Percentiles rank a stretch among this genome's conserved stretches.
Evolutionary conservation across 1,140 invertebrate genomes (phyloP).

Genomic region (Eumeta japonica): DNA sequence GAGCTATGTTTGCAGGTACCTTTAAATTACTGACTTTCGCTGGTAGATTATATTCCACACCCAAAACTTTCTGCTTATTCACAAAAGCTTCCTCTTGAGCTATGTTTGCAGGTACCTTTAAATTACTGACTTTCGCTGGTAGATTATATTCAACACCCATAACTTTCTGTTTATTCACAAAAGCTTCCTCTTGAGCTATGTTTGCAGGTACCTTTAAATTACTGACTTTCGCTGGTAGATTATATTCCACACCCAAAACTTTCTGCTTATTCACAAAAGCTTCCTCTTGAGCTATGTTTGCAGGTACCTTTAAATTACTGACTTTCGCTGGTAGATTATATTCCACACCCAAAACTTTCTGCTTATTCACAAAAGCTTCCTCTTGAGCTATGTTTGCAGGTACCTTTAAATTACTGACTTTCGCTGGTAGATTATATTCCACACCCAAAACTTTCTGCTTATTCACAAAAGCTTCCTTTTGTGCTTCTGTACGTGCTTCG

Average conservation of each 20-base stretch:
- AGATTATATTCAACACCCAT: conserved; percentile 27
- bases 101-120: too few relatives aligned
- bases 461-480: conserved; percentile 38
- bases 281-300: conserved; percentile 13
- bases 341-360: conserved; percentile 34
- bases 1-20: conserved; percentile 10
- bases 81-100: conserved; percentile 28
- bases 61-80: conserved; percentile 38
- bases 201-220: conserved; percentile 31
- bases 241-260: conserved; percentile 13
- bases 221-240: neutral
- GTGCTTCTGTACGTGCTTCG: conserved; percentile 32
- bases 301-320: conserved; percentile 7
- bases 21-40: conserved; percentile 8
- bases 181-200: conserved; percentile 33
- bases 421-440: conserved; percentile 34
- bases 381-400: too few relatives aligned
- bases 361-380: conserved; percentile 35
- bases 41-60: conserved; percentile 23
- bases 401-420: too few relatives aligned
- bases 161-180: conserved; percentile 28
- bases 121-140: too few relatives aligned
- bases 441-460: conserved; percentile 41
- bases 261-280: conserved; percentile 16
- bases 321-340: conserved; percentile 16